Base-by-base conservation (phyloP, 2,113 vertebrate species). In the Microtus oregoni region DNA sequence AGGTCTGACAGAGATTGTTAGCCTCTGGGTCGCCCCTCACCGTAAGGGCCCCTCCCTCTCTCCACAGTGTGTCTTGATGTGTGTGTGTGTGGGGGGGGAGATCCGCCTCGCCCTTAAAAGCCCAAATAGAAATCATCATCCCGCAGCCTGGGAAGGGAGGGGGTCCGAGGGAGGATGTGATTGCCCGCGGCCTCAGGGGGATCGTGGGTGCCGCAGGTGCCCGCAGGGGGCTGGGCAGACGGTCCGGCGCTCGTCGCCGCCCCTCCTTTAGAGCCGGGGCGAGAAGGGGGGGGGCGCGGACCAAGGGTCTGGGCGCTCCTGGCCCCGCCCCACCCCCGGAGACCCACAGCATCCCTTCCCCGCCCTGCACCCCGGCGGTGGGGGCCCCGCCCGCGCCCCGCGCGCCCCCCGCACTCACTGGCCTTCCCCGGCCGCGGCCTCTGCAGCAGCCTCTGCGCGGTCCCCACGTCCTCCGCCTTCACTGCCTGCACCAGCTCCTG, bases 401-500 rank as follows among this genome's bases (percentile, higher is more conserved):
- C 72, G 77, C 92, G 97, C 38, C 96, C 96, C 96, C 96, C 68
- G 89, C 98, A 99, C 99, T 99, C 99, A 99, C 99, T 99, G 98
- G 99, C 99, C 99, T 99, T 99, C 97, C 99, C 99, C 26, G 99
- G 99, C 97, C 99, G 99, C 97, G 99, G 99, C 99, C 99, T 99
- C 98, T 99, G 99, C 99, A 99, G 99, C 98, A 99, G 99, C 98
- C 99, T 99, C 99, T 99, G 99, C 97, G 99, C 99, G 97, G 99
- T 99, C 97, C 99, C 98, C 97, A 99, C 98, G 98, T 99, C 99
- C 99, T 99, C 99, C 98, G 99, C 99, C 98, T 99, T 99, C 98
- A 99, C 99, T 97, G 99, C 99, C 98, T 99, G 99, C 98, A 99
- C 99, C 98, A 99, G 98, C 98, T 99, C 99, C 98, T 99, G 99